Evolutionary conservation across 2,113 vertebrate genomes (phyloP).

Genomic region (Hippocampus mohnikei): DNA sequence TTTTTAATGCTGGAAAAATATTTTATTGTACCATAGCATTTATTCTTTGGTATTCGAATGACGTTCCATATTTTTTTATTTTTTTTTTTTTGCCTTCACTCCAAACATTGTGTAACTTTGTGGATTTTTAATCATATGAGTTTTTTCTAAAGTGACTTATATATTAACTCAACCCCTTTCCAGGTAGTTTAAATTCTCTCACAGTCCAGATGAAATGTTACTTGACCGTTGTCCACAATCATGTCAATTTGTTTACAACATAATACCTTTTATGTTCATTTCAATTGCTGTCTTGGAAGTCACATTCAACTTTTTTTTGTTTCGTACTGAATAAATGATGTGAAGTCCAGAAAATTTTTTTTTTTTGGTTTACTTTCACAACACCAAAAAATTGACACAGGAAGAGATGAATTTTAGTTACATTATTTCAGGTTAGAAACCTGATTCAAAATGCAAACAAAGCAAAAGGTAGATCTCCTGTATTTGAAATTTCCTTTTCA

Average conservation of each 20-base stretch:
- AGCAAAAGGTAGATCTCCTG: too few relatives aligned
- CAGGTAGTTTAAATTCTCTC: slow-evolving; percentile 27
- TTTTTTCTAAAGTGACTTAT: slow-evolving; percentile 19
- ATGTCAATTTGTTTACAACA: slow-evolving; percentile 68
- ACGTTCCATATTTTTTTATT: not conserved
- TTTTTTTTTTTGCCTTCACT: slow-evolving; percentile 12
- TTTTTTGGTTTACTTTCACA: not conserved
- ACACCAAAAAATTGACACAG: not conserved
- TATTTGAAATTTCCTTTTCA: too few relatives aligned
- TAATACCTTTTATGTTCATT: slow-evolving; percentile 44
- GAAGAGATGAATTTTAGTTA: too few relatives aligned
- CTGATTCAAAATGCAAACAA: too few relatives aligned
- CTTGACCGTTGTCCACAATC: slow-evolving; percentile 56
- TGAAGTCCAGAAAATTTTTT: slow-evolving; percentile 49
- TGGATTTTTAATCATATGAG: slow-evolving; percentile 19
- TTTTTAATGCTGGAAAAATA: slow-evolving; percentile 11
- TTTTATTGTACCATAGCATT: slow-evolving; percentile 23
- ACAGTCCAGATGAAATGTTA: slow-evolving; percentile 42
- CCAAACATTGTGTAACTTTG: slow-evolving; percentile 28
- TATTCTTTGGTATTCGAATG: slow-evolving; percentile 5
- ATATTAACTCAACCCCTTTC: slow-evolving; percentile 37
- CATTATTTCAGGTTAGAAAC: too few relatives aligned
- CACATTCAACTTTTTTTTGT: slow-evolving; percentile 44
- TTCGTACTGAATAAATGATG: slow-evolving; percentile 70
- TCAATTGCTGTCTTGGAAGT: slow-evolving; percentile 56